Conservation (phyloP, 2,113 vertebrate genomes). For the Silurus asotus region DNA sequence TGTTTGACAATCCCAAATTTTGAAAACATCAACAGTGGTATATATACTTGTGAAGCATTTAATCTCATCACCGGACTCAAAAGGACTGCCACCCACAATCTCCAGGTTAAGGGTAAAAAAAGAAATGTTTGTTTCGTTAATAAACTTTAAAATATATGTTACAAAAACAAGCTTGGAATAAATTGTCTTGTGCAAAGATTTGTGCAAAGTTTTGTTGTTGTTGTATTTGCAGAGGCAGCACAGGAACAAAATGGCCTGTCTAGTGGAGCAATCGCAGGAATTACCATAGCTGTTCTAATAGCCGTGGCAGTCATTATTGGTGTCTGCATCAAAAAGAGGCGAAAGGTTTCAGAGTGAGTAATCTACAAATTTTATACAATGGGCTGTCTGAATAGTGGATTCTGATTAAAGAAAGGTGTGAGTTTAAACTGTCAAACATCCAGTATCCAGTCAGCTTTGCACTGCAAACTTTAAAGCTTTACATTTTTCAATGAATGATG, state of each 20-base stretch:
- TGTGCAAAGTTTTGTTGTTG: neutral
- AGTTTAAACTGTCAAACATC: no score
- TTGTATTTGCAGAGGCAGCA: conserved; percentile 46
- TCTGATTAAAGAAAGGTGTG: no score
- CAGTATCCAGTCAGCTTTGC: no score
- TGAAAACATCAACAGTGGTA: conserved; percentile 49
- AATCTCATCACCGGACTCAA: conserved; percentile 61
- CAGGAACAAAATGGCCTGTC: conserved; percentile 58
- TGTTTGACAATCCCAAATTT: conserved; percentile 6
- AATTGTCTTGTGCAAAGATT: no score
- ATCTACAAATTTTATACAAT: neutral
- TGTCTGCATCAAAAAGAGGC: conserved; percentile 53
- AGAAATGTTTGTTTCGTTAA: no score
- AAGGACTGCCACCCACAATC: accelerated
- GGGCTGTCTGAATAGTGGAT: no score
- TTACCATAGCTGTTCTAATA: conserved; percentile 68
- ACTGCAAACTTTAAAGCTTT: no score
- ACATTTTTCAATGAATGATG: no score
- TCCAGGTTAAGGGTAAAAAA: conserved; percentile 67
- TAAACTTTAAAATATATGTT: no score
- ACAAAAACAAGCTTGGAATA: neutral
- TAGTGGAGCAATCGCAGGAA: conserved; percentile 72
- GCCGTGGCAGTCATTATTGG: conserved; percentile 47
- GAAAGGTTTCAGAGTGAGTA: conserved; percentile 70
- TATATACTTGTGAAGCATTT: conserved; percentile 63